A percentile compares a stretch with the other conserved stretches of the same genome.
phyloP scores from a whole-genome alignment of 2,797 vertebrate species.

The Euphonia xanthogaster region DNA sequence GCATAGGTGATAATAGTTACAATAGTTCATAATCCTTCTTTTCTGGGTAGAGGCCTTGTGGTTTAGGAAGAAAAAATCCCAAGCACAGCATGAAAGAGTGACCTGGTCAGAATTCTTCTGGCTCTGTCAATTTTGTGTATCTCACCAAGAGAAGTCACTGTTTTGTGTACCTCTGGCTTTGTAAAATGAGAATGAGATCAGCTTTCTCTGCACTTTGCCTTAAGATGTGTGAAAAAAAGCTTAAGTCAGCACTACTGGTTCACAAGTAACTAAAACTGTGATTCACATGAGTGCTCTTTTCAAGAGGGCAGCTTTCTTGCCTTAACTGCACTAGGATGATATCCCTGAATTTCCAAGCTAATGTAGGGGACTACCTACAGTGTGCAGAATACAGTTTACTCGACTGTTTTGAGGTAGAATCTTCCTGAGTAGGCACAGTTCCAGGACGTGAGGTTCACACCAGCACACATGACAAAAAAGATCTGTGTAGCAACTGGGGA shows the following conservation, averaged over 20 bases:
- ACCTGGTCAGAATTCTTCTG: not conserved
- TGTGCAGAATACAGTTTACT: not conserved
- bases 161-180: not conserved
- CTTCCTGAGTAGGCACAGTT: not conserved
- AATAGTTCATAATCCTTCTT: not conserved
- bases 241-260: not conserved
- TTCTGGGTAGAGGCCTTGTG: accelerated
- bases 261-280: not conserved
- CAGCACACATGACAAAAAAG: not conserved
- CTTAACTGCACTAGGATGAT: not conserved
- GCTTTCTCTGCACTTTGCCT: not conserved
- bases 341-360: not conserved
- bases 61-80: not conserved
- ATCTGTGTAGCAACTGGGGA: not conserved
- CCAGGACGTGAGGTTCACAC: not conserved
- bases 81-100: not conserved
- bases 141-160: not conserved
- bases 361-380: not conserved
- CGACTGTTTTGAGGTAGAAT: not conserved
- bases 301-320: not conserved
- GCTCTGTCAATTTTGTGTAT: not conserved
- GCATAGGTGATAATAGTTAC: not conserved
- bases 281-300: not conserved
- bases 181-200: not conserved
- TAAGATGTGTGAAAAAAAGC: not conserved